Percentiles rank a stretch among this genome's conserved stretches.
phyloP scores from a whole-genome alignment of 2,797 vertebrate genomes.

The Karalla daura region DNA sequence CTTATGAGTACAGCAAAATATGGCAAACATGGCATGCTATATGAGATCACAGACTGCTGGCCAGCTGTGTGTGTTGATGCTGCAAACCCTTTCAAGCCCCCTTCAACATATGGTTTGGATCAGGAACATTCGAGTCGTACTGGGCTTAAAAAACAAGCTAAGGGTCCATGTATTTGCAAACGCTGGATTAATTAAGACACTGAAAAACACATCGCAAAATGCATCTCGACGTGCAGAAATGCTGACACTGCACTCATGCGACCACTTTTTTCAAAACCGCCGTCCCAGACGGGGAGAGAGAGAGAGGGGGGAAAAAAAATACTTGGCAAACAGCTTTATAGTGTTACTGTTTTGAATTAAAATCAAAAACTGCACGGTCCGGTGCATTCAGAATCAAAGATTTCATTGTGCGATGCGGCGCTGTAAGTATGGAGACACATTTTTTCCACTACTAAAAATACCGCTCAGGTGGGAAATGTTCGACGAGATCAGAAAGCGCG shows the following conservation, averaged over 20 bases:
- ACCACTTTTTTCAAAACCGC: constrained; percentile 33
- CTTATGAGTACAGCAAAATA: constrained; percentile 49
- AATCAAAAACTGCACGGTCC: constrained; percentile 15
- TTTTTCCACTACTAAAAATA: constrained; percentile 1
- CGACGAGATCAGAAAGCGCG: constrained; percentile 1
- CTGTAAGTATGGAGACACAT: neutral
- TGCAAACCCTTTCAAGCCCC: constrained; percentile 56
- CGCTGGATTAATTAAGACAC: constrained; percentile 54
- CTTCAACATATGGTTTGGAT: constrained; percentile 74
- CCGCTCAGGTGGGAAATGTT: constrained; percentile 23
- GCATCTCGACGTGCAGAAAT: constrained; percentile 38
- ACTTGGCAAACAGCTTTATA: constrained; percentile 23
- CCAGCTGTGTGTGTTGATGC: constrained; percentile 71
- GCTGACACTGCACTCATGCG: constrained; percentile 50
- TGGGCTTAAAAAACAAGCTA: constrained; percentile 63
- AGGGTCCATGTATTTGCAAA: constrained; percentile 53
- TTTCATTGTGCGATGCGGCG: constrained; percentile 13
- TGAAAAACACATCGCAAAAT: constrained; percentile 53
- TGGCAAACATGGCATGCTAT: constrained; percentile 54
- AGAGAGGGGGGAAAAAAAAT: neutral
- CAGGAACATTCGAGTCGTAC: constrained; percentile 48
- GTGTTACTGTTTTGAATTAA: constrained; percentile 41
- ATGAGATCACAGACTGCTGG: constrained; percentile 68
- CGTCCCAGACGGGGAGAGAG: neutral
- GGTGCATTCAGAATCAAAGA: constrained; percentile 30